These are phyloP conservation scores for Temnothorax curvispinosus DNA, from an alignment of 1,140 invertebrate genomes.

Conservation along the genomic window DNA sequence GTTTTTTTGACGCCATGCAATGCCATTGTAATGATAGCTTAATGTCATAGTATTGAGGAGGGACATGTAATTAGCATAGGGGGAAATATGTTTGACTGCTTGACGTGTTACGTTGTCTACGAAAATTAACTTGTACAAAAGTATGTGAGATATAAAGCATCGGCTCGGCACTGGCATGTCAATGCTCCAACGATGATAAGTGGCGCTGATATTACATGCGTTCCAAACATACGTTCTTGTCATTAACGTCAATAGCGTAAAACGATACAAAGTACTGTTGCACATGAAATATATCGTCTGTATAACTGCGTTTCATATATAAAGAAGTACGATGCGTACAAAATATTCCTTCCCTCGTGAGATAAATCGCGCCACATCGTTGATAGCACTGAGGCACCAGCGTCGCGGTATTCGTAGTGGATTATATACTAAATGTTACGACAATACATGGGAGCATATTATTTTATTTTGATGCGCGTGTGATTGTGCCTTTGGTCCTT, in stretches of 20 bases:
- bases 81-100: constrained; percentile 55
- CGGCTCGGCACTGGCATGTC: constrained; percentile 8
- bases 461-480: constrained; percentile 80
- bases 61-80: constrained; percentile 66
- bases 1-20: constrained; percentile 67
- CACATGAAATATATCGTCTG: background rate
- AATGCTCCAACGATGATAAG: constrained; percentile 19
- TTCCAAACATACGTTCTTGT: background rate
- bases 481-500: constrained; percentile 86
- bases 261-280: constrained; percentile 7
- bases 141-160: constrained; percentile 73
- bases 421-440: constrained; percentile 75
- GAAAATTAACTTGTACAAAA: constrained; percentile 75
- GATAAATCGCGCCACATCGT: constrained; percentile 46
- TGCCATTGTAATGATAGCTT: constrained; percentile 70
- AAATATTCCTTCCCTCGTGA: constrained; percentile 53
- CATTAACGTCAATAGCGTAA: background rate
- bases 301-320: background rate
- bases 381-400: constrained; percentile 70
- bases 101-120: constrained; percentile 49
- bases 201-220: background rate
- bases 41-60: constrained; percentile 55
- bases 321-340: background rate
- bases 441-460: constrained; percentile 81
- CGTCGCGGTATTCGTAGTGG: constrained; percentile 69